Evolutionary conservation across 2,797 vertebrate species (phyloP), one percentile per base, ranked within the genome.

Genomic region (Iguana delicatissima): DNA sequence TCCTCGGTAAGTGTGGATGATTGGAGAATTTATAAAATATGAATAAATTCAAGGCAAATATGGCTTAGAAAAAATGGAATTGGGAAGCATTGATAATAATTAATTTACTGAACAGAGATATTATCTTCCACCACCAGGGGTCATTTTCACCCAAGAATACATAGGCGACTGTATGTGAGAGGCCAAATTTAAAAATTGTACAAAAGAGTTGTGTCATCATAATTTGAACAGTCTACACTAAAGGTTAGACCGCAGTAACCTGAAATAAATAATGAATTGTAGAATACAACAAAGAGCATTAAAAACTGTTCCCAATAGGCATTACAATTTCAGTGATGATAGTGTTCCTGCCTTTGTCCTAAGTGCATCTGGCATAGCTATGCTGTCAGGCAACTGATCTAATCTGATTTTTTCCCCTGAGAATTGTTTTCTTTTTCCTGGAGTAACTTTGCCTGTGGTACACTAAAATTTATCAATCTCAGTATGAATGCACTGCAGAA

Each of bases 81-180:
- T 57, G 57, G 24, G 80, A 55, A 24, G 42, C n/a, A 1, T 26
- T 42, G 59, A 46, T 86, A 64, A 84, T 46, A 82, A 7, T 84
- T 90, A 22, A 89, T 93, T 83, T 89, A 92, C 80, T 89, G 73
- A 93, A 90, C 57, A 93, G 80, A 93, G 5, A 2, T 92, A 84
- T 67, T 91, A 67, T 80, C 87, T 94, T 93, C 91, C 38, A 92
- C 92, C 92, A 96, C 84, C 90, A 95, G 94, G 95, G 90, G 93
- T 96, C 73, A 95, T 96, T 95, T 96, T 91, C 84, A 94, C 57
- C 86, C 74, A 90, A 89, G 74, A 93, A 94, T 93, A 86, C 91
- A 2, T 83, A 88, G 89, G 26, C 69, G 6, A 72, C 6, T 84
- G 90, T 32, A 57, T 86, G n/a, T 16, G 89, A 94, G 91, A 55